A percentile compares a stretch with the other conserved stretches of the same genome.
phyloP scores from a whole-genome alignment of 1,140 invertebrate genomes.

The Holotrichia oblita region DNA sequence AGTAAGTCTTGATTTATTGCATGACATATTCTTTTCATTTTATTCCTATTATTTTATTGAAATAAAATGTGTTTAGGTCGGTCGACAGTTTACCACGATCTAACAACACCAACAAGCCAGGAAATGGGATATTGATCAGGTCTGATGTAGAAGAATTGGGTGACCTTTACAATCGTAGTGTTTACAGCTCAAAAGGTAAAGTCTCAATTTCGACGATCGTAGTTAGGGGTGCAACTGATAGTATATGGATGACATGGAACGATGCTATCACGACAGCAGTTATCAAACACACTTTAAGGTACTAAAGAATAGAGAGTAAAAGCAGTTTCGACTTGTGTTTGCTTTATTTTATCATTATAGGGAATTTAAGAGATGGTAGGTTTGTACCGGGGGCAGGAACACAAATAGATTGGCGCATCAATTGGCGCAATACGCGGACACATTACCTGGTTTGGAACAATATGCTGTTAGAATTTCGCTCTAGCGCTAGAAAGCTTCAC shows the following conservation, averaged over 20 bases:
- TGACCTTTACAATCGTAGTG: constrained; percentile 91
- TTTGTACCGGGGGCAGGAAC: constrained; percentile 93
- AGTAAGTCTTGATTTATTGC: too few relatives aligned
- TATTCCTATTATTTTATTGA: neutral
- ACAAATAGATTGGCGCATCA: constrained; percentile 92
- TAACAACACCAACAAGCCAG: constrained; percentile 84
- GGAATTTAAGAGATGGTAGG: constrained; percentile 70
- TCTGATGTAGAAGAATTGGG: constrained; percentile 96
- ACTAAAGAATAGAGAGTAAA: constrained; percentile 57
- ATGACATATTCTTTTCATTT: too few relatives aligned
- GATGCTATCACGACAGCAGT: constrained; percentile 98
- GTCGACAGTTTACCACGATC: constrained; percentile 64
- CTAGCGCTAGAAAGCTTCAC: constrained; percentile 91
- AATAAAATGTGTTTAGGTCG: constrained; percentile 56
- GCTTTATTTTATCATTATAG: constrained; percentile 54
- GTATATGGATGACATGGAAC: constrained; percentile 99
- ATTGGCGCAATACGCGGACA: constrained; percentile 87
- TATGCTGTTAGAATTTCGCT: constrained; percentile 96
- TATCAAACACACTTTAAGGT: constrained; percentile 97
- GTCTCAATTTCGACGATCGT: constrained; percentile 93
- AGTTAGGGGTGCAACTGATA: constrained; percentile 95
- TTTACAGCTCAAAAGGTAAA: constrained; percentile 83
- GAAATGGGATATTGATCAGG: constrained; percentile 93
- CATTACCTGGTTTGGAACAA: constrained; percentile 93
- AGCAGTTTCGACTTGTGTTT: neutral